Percentiles rank a stretch among this genome's conserved stretches.
Evolutionary conservation across 2,888 invertebrate species (phyloP).

Genomic region (Heteromyza rotundicornis): DNA sequence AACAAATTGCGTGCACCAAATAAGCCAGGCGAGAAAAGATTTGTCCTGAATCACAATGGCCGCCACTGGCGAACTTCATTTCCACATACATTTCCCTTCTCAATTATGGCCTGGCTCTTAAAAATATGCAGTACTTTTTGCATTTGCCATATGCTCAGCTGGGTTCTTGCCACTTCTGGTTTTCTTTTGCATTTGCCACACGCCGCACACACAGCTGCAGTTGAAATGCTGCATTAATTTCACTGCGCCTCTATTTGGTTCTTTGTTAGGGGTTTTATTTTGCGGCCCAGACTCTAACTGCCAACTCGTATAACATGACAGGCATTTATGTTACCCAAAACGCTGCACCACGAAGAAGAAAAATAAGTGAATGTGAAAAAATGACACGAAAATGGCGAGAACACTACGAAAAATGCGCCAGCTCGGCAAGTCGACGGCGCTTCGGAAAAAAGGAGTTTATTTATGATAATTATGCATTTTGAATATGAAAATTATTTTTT

Average conservation of each 20-base stretch:
- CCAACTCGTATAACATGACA: constrained; percentile 23
- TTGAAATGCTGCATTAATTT: constrained; percentile 32
- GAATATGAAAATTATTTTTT: constrained; percentile 34
- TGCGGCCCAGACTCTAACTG: constrained; percentile 7
- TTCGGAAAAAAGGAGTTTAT: constrained; percentile 27
- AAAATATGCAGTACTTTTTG: constrained; percentile 8
- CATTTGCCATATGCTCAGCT: background rate
- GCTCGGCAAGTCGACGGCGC: constrained; percentile 7
- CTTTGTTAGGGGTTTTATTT: background rate
- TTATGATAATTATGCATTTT: constrained; percentile 41
- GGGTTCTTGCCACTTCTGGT: constrained; percentile 1
- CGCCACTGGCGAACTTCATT: background rate
- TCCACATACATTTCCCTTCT: background rate
- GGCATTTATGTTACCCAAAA: constrained; percentile 10
- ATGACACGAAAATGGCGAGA: constrained; percentile 1
- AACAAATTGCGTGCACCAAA: too few species aligned
- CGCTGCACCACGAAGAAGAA: constrained; percentile 14
- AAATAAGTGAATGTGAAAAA: constrained; percentile 4
- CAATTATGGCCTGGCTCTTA: background rate
- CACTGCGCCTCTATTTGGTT: background rate
- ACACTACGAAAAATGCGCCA: constrained; percentile 9
- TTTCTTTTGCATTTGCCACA: constrained; percentile 13
- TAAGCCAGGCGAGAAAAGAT: constrained; percentile 7
- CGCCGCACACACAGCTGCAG: constrained; percentile 22
- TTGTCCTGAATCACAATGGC: constrained; percentile 15